Evolutionary conservation across 2,888 invertebrate species (phyloP).

Genomic region (Eubasilissa splendida): DNA sequence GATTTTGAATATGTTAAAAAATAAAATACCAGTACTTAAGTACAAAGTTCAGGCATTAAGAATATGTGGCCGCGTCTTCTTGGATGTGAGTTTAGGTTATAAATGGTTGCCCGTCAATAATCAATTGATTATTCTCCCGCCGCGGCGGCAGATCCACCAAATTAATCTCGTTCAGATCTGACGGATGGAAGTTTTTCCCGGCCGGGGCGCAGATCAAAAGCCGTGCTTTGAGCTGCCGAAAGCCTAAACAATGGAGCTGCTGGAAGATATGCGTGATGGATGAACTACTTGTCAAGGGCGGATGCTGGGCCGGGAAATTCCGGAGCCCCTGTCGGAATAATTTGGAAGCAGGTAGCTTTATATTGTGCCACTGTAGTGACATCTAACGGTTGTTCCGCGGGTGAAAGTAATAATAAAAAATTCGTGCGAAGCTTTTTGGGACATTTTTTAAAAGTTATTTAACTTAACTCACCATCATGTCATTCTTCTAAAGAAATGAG

Average conservation of each 20-base stretch:
- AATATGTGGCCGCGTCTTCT: too few relatives aligned
- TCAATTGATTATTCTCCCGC: slow-evolving; percentile 8
- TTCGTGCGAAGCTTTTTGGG: too few relatives aligned
- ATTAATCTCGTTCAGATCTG: slow-evolving; percentile 28
- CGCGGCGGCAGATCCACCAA: background rate
- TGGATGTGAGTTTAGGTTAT: background rate
- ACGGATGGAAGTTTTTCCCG: slow-evolving; percentile 20
- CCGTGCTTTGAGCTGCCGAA: slow-evolving; percentile 10
- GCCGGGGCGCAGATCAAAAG: slow-evolving; percentile 32
- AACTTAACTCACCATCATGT: too few relatives aligned
- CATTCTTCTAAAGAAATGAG: too few relatives aligned
- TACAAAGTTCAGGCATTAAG: too few relatives aligned
- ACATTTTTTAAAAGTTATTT: too few relatives aligned
- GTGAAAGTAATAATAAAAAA: too few relatives aligned
- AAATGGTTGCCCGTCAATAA: slow-evolving; percentile 11
- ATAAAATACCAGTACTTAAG: too few relatives aligned
- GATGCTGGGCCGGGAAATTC: slow-evolving; percentile 20
- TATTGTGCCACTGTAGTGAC: slow-evolving; percentile 3
- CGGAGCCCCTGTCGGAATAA: slow-evolving; percentile 19
- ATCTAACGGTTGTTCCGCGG: background rate
- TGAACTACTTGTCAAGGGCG: slow-evolving; percentile 41
- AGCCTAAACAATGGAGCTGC: slow-evolving; percentile 36
- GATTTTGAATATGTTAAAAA: too few relatives aligned
- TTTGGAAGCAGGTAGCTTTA: slow-evolving; percentile 28
- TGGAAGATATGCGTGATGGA: slow-evolving; percentile 40